phyloP scores from a whole-genome alignment of 2,113 vertebrate species.

The Bubo scandiacus region DNA sequence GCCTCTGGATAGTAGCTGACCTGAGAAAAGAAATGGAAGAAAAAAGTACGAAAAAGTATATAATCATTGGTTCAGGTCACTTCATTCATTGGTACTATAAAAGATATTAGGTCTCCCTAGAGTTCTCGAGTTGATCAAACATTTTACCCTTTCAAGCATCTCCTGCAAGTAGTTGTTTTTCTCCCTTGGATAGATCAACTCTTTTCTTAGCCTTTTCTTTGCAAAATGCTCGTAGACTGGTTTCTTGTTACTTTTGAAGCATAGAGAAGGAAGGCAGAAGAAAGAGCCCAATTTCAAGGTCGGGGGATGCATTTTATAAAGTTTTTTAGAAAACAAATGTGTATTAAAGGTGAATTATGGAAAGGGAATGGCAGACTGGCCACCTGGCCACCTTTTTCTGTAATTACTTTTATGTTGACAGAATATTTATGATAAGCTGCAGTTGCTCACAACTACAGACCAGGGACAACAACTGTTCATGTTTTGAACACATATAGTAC shows the following conservation, averaged over 20 bases:
- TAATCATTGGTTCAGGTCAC: not conserved
- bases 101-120: not conserved
- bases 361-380: accelerated
- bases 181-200: not conserved
- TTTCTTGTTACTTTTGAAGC: not conserved
- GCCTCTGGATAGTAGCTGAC: not conserved
- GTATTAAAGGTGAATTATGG: not conserved
- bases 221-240: not conserved
- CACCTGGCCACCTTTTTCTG: too few species aligned
- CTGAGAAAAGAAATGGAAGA: not conserved
- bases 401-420: not conserved
- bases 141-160: not conserved
- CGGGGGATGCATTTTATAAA: not conserved
- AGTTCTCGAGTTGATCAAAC: not conserved
- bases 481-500: not conserved
- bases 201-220: not conserved
- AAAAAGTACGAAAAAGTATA: not conserved
- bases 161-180: not conserved
- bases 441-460: not conserved
- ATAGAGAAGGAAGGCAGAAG: not conserved
- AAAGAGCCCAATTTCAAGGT: not conserved
- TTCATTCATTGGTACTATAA: not conserved
- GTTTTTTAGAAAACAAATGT: not conserved
- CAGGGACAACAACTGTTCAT: not conserved
- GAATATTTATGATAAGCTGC: not conserved